Evolutionary conservation across 2,797 vertebrate species (phyloP).

Genomic region (Sandelia bainsii): DNA sequence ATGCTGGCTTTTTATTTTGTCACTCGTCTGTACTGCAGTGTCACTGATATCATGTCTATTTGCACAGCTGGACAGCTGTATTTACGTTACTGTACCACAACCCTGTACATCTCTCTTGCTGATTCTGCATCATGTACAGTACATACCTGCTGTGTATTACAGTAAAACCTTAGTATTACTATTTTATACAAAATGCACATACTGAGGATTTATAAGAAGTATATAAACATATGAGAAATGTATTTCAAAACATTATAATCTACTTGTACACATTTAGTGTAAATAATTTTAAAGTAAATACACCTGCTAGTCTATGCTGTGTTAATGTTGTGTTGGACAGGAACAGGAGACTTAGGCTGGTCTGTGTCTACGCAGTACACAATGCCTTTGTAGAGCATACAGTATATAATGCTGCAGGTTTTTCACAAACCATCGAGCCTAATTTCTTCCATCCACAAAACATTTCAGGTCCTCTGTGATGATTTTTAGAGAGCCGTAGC

Average conservation of each 20-base stretch:
- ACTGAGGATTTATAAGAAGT: background rate
- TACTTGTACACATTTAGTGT: background rate
- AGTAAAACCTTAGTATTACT: background rate
- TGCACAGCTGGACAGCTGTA: too few species aligned
- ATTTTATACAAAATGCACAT: background rate
- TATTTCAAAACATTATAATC: background rate
- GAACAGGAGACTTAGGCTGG: too few species aligned
- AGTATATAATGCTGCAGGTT: too few species aligned
- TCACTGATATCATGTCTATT: conserved; percentile 21
- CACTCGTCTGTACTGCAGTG: background rate
- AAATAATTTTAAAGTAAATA: background rate
- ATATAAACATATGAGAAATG: background rate
- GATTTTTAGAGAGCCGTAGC: too few species aligned
- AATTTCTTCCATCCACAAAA: too few species aligned
- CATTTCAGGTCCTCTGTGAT: too few species aligned
- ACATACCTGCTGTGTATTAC: background rate
- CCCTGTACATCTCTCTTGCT: conserved; percentile 4
- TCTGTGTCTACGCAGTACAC: too few species aligned
- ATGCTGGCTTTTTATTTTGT: background rate
- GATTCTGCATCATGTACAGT: background rate
- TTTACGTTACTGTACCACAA: conserved; percentile 23
- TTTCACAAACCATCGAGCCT: too few species aligned
- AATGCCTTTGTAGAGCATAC: too few species aligned
- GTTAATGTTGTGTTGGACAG: too few species aligned
- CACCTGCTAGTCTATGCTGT: background rate